Evolutionary conservation across 2,888 invertebrate genomes (phyloP), one percentile per base, ranked within the genome.

Genomic region (Blera fallax): DNA sequence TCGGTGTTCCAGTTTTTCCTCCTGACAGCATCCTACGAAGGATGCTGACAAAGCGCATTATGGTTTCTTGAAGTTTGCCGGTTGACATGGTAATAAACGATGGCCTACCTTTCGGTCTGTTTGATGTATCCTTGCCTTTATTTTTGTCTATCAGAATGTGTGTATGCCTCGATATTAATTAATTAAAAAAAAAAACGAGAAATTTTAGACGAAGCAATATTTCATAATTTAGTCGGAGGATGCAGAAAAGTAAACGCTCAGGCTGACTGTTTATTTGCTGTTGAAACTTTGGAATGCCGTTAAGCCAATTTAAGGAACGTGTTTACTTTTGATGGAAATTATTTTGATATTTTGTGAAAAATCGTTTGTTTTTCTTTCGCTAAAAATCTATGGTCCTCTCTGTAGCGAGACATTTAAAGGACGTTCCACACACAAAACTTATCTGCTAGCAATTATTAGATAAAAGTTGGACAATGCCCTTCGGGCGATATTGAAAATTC

Each of bases 31-130:
- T 43, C n/a, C 56, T 29, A 37, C 18, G 60, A 18, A 21, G 52
- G 45, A 54, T 24, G 37, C 64, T 67, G 65, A 52, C 32, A 45
- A 62, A 58, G 73, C 67, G 52, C 40, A 79, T 72, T 79, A 65
- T 60, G 62, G 43, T 16, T 67, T 60, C 29, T 45, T 29, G 11
- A 65, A 73, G 24, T 52, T 56, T 64, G 3, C 37, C 48, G 48
- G 37, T 72, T 79, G 67, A 48, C 50, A 56, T 48, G 37, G 79
- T 34, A 67, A 76, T 58, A 56, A 34, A 16, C 54, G 34, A 16
- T 21, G 48, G 70, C 34, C 72, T 50, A 72, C 27, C 60, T 50
- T 67, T 50, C 3, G 50, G 40, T 24, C 34, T 40, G 37, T 52
- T 56, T 56, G 43, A 34, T 48, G 65, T 48, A 48, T 40, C 14